Conservation (phyloP, 2,797 vertebrate species). For the Microchirus variegatus region DNA sequence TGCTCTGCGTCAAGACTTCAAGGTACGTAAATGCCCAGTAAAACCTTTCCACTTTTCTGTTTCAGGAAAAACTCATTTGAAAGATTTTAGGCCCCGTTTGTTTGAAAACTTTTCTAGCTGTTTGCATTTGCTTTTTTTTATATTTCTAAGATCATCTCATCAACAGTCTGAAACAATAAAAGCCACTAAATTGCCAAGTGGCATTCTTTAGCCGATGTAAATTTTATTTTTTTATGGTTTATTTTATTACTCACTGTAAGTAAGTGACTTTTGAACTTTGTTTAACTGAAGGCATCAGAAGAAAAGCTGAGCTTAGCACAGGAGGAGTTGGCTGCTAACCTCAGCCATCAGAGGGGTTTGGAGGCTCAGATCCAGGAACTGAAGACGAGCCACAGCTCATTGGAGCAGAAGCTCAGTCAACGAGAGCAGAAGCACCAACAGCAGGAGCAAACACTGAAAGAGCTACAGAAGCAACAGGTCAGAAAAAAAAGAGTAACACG, state of each 20-base stretch:
- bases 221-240: neutral
- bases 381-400: constrained; percentile 67
- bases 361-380: constrained; percentile 89
- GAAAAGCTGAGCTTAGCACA: constrained; percentile 90
- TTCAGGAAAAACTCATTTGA: too few species aligned
- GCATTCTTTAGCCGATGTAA: too few species aligned
- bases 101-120: too few species aligned
- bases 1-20: constrained; percentile 91
- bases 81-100: too few species aligned
- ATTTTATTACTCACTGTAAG: neutral
- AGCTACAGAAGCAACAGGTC: constrained; percentile 90
- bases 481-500: constrained; percentile 6
- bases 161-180: too few species aligned
- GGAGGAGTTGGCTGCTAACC: constrained; percentile 91
- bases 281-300: constrained; percentile 81
- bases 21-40: constrained; percentile 76
- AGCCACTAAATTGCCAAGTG: too few species aligned
- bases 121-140: too few species aligned
- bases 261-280: neutral
- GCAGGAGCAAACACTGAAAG: constrained; percentile 82
- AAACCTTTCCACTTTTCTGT: too few species aligned
- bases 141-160: neutral
- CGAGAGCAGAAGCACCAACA: constrained; percentile 84
- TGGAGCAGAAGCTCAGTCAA: constrained; percentile 86
- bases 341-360: constrained; percentile 85